A percentile compares a stretch with the other conserved stretches of the same genome.
These are phyloP conservation scores for Eupithecia abbreviata DNA, from an alignment of 2,888 invertebrate species.

Conservation along the genomic window DNA sequence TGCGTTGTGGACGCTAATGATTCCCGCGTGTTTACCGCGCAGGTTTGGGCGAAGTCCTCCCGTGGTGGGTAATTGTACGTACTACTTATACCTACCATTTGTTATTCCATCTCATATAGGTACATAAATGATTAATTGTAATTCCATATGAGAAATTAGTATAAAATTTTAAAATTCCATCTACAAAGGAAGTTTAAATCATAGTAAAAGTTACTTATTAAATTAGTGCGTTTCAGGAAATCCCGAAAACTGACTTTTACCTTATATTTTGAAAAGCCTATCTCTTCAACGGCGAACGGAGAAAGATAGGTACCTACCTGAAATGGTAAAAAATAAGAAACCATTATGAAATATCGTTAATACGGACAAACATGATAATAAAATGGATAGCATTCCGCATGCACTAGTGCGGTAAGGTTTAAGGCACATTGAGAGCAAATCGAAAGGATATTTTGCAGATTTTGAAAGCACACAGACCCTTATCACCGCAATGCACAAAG, in stretches of 20 bases:
- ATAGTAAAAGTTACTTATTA: neutral
- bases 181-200: neutral
- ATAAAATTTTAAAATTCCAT: neutral
- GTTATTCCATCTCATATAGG: neutral
- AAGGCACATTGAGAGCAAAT: neutral
- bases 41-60: neutral
- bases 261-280: neutral
- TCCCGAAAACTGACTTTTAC: neutral
- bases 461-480: neutral
- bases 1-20: too few species aligned
- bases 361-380: neutral
- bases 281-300: neutral
- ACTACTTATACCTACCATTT: neutral
- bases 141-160: neutral
- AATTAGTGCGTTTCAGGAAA: slow-evolving; percentile 1
- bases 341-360: neutral
- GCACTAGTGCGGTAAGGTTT: neutral
- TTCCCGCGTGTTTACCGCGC: too few species aligned
- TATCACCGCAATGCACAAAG: too few species aligned
- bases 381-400: neutral
- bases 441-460: neutral
- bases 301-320: neutral
- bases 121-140: neutral
- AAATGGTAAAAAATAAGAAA: neutral
- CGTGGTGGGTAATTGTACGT: neutral